phyloP scores from a whole-genome alignment of 2,888 invertebrate genomes.

The Tribolium freemani region DNA sequence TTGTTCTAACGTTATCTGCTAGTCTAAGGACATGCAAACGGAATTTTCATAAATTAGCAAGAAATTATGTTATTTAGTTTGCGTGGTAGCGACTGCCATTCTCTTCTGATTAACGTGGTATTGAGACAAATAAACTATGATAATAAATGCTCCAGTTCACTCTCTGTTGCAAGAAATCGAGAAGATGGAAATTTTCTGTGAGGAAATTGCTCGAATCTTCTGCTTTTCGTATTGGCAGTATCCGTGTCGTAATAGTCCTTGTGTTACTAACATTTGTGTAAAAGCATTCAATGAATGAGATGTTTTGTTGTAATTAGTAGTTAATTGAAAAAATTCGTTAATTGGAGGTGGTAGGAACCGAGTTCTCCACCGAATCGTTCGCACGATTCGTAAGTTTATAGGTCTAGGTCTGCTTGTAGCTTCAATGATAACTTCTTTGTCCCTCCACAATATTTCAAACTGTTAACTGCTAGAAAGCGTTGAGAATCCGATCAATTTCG shows the following conservation, averaged over 20 bases:
- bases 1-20: background rate
- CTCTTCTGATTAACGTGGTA: constrained; percentile 31
- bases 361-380: background rate
- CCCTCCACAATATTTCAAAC: constrained; percentile 47
- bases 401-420: constrained; percentile 57
- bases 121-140: constrained; percentile 20
- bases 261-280: constrained; percentile 39
- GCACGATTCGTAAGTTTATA: constrained; percentile 48
- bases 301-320: constrained; percentile 2
- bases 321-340: constrained; percentile 16
- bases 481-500: constrained; percentile 39
- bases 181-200: background rate
- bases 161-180: constrained; percentile 7
- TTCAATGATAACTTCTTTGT: constrained; percentile 62
- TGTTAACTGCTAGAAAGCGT: constrained; percentile 40
- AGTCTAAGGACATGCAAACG: constrained; percentile 15
- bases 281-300: background rate
- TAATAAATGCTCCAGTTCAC: constrained; percentile 32
- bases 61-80: constrained; percentile 6
- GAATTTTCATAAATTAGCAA: constrained; percentile 29
- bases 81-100: constrained; percentile 19
- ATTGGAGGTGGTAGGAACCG: background rate
- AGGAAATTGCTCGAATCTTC: background rate
- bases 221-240: background rate
- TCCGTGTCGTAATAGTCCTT: constrained; percentile 27